A percentile compares a stretch with the other conserved stretches of the same genome.
These are phyloP conservation scores for Hippolais icterina DNA, from an alignment of 2,113 vertebrate genomes.

Conservation along the genomic window DNA sequence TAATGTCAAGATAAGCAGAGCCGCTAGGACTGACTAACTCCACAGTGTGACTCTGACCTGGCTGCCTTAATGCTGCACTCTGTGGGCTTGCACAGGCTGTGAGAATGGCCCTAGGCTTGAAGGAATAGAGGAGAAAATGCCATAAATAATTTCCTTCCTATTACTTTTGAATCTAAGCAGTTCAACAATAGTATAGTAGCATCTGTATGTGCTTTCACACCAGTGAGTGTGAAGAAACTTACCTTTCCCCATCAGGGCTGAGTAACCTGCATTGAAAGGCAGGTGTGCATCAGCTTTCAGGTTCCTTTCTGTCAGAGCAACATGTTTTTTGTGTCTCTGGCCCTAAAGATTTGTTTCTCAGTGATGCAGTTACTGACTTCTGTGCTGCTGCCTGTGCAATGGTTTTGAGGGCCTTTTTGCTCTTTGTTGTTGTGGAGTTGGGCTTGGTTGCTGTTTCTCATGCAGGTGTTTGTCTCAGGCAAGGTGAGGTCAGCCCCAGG, in stretches of 20 bases:
- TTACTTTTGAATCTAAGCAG: background rate
- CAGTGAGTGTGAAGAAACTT: background rate
- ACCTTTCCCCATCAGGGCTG: background rate
- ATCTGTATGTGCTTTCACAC: background rate
- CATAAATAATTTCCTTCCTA: background rate
- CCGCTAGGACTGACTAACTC: background rate
- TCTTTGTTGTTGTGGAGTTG: background rate
- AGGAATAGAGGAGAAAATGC: background rate
- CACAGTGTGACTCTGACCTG: background rate
- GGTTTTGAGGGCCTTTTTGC: background rate
- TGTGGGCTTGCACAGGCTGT: background rate
- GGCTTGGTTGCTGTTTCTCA: background rate
- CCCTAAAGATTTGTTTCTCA: background rate
- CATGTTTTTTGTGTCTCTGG: fast-evolving
- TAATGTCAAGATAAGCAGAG: background rate
- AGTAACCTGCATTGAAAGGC: background rate
- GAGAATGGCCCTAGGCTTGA: background rate
- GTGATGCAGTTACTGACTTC: fast-evolving
- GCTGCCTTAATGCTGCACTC: background rate
- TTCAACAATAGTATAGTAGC: background rate
- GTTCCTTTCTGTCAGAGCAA: background rate
- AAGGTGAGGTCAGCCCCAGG: background rate
- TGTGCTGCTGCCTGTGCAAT: fast-evolving
- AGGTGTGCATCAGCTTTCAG: background rate
- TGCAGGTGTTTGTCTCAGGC: too few relatives aligned